Percentiles rank a stretch among this genome's conserved stretches.
Evolutionary conservation across 2,797 vertebrate genomes (phyloP).

Genomic region (Takifugu rubripes): DNA sequence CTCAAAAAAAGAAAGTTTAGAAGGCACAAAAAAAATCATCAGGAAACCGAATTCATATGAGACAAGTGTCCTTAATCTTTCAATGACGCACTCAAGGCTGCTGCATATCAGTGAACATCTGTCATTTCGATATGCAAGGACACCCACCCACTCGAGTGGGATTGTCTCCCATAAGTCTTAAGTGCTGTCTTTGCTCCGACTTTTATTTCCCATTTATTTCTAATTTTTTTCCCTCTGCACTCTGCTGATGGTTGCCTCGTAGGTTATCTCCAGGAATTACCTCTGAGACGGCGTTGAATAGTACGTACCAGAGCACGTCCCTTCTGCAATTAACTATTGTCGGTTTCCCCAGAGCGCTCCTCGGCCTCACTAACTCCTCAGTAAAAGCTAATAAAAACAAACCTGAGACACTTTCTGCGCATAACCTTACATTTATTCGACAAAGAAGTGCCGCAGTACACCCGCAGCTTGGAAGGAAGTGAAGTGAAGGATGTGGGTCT

Average conservation of each 20-base stretch:
- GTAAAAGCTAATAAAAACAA: constrained; percentile 13
- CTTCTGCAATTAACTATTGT: constrained; percentile 26
- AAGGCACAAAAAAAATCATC: constrained; percentile 4
- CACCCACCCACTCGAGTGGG: constrained; percentile 3
- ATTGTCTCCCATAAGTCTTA: constrained; percentile 19
- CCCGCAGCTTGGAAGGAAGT: not conserved
- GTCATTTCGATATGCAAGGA: constrained; percentile 21
- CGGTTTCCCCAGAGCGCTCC: constrained; percentile 19
- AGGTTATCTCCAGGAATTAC: constrained; percentile 28
- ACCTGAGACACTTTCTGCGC: constrained; percentile 12
- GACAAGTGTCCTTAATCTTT: constrained; percentile 24
- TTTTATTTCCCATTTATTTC: constrained; percentile 20
- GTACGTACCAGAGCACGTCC: not conserved
- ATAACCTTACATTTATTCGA: constrained; percentile 30
- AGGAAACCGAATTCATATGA: constrained; percentile 26
- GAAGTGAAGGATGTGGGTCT: constrained; percentile 14
- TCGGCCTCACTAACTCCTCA: constrained; percentile 3
- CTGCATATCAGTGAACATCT: constrained; percentile 3
- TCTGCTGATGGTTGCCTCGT: constrained; percentile 21
- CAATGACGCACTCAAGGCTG: constrained; percentile 28
- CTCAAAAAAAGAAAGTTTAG: too few relatives aligned
- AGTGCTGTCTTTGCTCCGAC: constrained; percentile 5
- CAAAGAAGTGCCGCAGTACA: not conserved
- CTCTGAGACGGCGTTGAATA: constrained; percentile 16
- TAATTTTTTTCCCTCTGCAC: constrained; percentile 2